phyloP scores from a whole-genome alignment of 2,113 vertebrate species.

The Gnathonemus echidnorhynchus region DNA sequence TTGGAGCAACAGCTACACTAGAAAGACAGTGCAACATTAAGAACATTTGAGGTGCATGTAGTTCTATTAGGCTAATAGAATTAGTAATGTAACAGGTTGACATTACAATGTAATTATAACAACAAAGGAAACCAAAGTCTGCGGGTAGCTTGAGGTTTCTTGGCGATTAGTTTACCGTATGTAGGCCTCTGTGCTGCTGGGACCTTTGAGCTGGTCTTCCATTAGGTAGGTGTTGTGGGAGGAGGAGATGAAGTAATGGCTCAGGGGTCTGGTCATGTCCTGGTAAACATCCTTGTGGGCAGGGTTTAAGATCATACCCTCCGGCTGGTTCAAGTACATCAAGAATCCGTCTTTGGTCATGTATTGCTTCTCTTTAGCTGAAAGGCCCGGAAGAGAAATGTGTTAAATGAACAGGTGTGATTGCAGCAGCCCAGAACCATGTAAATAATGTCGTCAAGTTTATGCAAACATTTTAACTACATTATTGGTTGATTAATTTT shows the following conservation, averaged over 20 bases:
- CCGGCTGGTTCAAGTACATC: conserved; percentile 75
- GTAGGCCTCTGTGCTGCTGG: conserved; percentile 91
- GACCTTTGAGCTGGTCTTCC: conserved; percentile 87
- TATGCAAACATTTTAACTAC: background rate
- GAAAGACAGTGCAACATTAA: background rate
- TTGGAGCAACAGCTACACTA: background rate
- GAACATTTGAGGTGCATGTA: background rate
- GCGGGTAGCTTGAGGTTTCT: background rate
- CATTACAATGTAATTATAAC: background rate
- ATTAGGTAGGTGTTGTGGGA: conserved; percentile 95
- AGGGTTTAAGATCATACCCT: conserved; percentile 68
- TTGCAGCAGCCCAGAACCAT: background rate
- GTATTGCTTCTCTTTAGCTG: conserved; percentile 73
- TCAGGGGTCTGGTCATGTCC: conserved; percentile 90
- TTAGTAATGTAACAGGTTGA: background rate
- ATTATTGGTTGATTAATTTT: background rate
- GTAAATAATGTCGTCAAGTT: background rate
- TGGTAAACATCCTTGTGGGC: conserved; percentile 74
- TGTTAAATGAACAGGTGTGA: background rate
- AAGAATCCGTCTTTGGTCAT: conserved; percentile 94
- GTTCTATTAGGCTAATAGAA: background rate
- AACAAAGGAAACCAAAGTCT: background rate
- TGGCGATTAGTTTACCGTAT: conserved; percentile 63
- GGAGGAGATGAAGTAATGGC: conserved; percentile 89
- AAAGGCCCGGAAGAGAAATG: background rate